Base-by-base conservation (phyloP, 2,888 invertebrate species). In the Acanthopleura granulata region DNA sequence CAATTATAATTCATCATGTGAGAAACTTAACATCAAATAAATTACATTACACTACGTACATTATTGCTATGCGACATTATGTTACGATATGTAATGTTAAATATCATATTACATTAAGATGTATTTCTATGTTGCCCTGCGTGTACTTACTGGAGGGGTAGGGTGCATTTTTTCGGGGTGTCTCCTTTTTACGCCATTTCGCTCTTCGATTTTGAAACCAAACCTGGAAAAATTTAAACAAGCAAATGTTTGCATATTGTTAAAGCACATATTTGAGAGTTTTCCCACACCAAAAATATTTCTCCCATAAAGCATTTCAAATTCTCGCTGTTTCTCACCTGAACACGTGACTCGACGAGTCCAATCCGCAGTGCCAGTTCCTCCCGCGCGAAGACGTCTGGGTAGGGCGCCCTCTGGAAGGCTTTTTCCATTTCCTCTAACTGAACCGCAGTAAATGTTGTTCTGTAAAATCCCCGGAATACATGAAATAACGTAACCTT, bases 391-490 rank as follows among this genome's bases (percentile, higher is more conserved):
- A 97, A 97, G 0, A 97, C 97, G 89, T 97, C 97, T 0, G 97
- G 97, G 88, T 97, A 97, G 0, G 97, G 97, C 0, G 97, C 97
- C 40, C 97, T 93, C 90, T 97, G 97, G 87, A 97, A 97, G 0
- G 97, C 97, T 69, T 96, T 92, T 89, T 97, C 97, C 83, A 97
- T 90, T 87, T 97, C 97, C 89, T 97, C 97, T 79, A 97, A 91
- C 89, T 97, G 97, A 88, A 95, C 97, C 0, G 97, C 96, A 9
- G 97, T 97, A 88, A 97, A 97, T 16, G 97, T 97, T 3, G 97
- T 97, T 91, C 97, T 97, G 92, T 40, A 40, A 40, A 40, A 6
- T 9, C 40, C 3, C 9, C 9, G 40, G 40, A 40, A 9, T 40
- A 40, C 3, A 40, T 40, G 40, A 40, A 40, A 40, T n/a, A 40